phyloP scores from a whole-genome alignment of 1,140 invertebrate species.

The Hetaerina americana region DNA sequence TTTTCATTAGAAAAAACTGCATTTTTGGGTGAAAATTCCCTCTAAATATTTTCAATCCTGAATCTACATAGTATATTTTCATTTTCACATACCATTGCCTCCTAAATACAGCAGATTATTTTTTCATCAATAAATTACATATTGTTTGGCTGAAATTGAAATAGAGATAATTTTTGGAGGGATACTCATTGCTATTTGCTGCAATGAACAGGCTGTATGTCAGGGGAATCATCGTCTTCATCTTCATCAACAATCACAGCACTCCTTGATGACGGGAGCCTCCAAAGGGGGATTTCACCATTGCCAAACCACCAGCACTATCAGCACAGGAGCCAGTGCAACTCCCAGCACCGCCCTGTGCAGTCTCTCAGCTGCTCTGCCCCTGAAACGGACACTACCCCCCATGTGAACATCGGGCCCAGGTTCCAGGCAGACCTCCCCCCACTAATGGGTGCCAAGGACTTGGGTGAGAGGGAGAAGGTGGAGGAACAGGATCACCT shows the following conservation, averaged over 20 bases:
- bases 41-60: no score
- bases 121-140: no score
- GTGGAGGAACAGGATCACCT: conserved; percentile 48
- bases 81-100: no score
- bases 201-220: neutral
- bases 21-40: no score
- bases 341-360: neutral
- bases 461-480: conserved; percentile 31
- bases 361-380: conserved; percentile 7
- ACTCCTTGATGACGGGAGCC: neutral
- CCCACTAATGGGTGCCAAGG: conserved; percentile 32
- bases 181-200: no score
- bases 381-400: conserved; percentile 36
- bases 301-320: neutral
- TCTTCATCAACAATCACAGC: neutral
- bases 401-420: conserved; percentile 80
- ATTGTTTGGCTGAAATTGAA: no score
- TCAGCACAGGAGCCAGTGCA: neutral
- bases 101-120: no score
- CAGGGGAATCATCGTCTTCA: neutral
- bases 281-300: neutral
- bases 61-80: no score
- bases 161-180: no score
- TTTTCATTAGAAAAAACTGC: no score
- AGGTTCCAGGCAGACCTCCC: conserved; percentile 76